Conservation (phyloP, 1,140 invertebrate species). For the Spodoptera litura region DNA sequence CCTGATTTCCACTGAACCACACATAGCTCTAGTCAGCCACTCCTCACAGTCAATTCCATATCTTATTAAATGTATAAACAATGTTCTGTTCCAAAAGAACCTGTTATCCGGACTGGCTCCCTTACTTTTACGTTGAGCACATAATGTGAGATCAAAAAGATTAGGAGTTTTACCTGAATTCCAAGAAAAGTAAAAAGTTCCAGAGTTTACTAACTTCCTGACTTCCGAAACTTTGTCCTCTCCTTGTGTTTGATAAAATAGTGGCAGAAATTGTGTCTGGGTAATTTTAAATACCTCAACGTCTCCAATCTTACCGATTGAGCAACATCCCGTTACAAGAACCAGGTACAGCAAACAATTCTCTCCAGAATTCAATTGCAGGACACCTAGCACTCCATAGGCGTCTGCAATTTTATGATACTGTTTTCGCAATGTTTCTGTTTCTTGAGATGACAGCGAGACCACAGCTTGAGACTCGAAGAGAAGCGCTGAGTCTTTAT, state of each 20-base stretch:
- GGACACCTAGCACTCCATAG: constrained; percentile 96
- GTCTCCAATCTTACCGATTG: constrained; percentile 97
- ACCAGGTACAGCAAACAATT: constrained; percentile 94
- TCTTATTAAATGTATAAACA: constrained; percentile 96
- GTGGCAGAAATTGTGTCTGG: constrained; percentile 95
- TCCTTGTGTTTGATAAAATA: constrained; percentile 91
- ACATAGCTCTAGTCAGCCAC: constrained; percentile 97
- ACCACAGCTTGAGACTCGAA: constrained; percentile 97
- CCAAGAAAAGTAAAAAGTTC: constrained; percentile 98
- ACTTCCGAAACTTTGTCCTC: constrained; percentile 92
- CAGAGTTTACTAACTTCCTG: constrained; percentile 96
- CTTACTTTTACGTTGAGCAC: constrained; percentile 94
- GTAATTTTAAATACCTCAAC: constrained; percentile 98
- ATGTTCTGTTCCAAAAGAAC: constrained; percentile 98
- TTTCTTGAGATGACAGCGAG: constrained; percentile 92
- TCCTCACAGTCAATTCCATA: constrained; percentile 95
- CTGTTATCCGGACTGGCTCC: constrained; percentile 94
- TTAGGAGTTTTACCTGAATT: constrained; percentile 79
- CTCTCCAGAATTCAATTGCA: constrained; percentile 95
- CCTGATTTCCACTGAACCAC: constrained; percentile 97
- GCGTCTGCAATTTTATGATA: constrained; percentile 96
- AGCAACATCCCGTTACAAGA: constrained; percentile 97
- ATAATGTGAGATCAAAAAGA: constrained; percentile 95
- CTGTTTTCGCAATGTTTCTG: constrained; percentile 94
- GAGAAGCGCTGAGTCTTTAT: constrained; percentile 93